Evolutionary conservation across 2,888 invertebrate genomes (phyloP).

Genomic region (Perizoma affinitatum): DNA sequence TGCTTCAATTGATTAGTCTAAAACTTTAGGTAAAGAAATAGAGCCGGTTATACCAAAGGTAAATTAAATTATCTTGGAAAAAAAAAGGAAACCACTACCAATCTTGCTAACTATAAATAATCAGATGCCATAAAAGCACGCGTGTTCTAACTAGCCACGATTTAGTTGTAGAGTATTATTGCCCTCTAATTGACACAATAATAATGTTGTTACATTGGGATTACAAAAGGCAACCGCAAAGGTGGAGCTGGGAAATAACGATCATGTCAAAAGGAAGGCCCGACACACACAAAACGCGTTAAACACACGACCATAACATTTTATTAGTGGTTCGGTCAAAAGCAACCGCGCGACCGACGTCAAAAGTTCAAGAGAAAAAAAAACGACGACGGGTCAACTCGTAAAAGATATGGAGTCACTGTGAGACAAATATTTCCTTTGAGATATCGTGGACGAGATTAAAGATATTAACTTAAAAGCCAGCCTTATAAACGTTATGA

Average conservation of each 20-base stretch:
- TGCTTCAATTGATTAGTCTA: slow-evolving; percentile 10
- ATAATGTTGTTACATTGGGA: slow-evolving; percentile 76
- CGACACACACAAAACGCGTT: slow-evolving; percentile 81
- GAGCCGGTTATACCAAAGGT: not conserved
- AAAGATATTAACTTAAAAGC: slow-evolving; percentile 43
- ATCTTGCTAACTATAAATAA: slow-evolving; percentile 29
- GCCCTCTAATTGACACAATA: slow-evolving; percentile 79
- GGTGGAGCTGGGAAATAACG: slow-evolving; percentile 77
- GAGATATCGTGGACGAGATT: slow-evolving; percentile 49
- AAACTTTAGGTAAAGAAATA: slow-evolving; percentile 2
- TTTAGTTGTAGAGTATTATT: slow-evolving; percentile 70
- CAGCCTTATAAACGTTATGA: no score
- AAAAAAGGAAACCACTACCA: slow-evolving; percentile 25
- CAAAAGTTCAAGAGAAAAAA: slow-evolving; percentile 80
- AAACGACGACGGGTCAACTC: slow-evolving; percentile 77
- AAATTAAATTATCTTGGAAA: slow-evolving; percentile 17
- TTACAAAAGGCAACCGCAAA: slow-evolving; percentile 79
- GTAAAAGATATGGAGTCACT: slow-evolving; percentile 78
- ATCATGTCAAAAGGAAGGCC: slow-evolving; percentile 82
- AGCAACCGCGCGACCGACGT: slow-evolving; percentile 80
- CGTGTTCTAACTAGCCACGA: slow-evolving; percentile 65
- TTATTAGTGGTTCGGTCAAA: slow-evolving; percentile 83
- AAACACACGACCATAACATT: slow-evolving; percentile 84
- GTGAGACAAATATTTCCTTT: slow-evolving; percentile 66
- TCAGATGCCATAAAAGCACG: slow-evolving; percentile 33